Evolutionary conservation across 2,888 invertebrate genomes (phyloP).

Genomic region (Melangyna quadrimaculata): DNA sequence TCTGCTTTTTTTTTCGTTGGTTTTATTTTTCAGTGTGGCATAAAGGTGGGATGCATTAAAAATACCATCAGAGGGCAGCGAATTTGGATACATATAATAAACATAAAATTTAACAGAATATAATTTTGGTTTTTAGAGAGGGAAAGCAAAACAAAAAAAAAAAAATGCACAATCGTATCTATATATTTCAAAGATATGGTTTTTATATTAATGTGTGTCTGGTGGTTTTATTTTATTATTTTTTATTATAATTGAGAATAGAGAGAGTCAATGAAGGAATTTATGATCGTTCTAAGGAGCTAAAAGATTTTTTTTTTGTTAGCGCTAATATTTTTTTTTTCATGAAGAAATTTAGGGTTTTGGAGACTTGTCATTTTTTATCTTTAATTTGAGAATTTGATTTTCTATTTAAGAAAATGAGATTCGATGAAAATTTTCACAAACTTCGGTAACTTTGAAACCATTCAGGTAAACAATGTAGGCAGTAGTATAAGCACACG

Average conservation of each 20-base stretch:
- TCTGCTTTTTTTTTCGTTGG: not conserved
- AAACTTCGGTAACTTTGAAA: no score
- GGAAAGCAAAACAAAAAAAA: no score
- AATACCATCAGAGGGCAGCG: constrained; percentile 20
- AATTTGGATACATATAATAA: constrained; percentile 62
- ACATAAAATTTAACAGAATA: constrained; percentile 62
- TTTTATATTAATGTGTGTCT: constrained; percentile 18
- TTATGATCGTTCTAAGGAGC: not conserved
- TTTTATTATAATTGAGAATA: not conserved
- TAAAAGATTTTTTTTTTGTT: not conserved
- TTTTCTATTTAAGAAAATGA: no score
- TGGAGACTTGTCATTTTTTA: not conserved
- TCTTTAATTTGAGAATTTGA: not conserved
- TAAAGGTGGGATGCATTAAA: constrained; percentile 53
- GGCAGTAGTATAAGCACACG: no score
- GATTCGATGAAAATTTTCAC: no score
- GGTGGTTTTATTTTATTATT: not conserved
- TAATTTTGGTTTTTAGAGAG: constrained; percentile 32
- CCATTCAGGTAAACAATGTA: no score
- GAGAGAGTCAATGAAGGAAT: not conserved
- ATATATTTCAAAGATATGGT: not conserved
- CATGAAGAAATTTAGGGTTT: not conserved
- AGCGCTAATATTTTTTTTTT: not conserved
- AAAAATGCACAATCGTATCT: constrained; percentile 1
- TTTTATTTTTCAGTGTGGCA: constrained; percentile 20